These are phyloP conservation scores for Ornithoptera priamus DNA, from an alignment of 2,888 invertebrate genomes.

Conservation along the genomic window DNA sequence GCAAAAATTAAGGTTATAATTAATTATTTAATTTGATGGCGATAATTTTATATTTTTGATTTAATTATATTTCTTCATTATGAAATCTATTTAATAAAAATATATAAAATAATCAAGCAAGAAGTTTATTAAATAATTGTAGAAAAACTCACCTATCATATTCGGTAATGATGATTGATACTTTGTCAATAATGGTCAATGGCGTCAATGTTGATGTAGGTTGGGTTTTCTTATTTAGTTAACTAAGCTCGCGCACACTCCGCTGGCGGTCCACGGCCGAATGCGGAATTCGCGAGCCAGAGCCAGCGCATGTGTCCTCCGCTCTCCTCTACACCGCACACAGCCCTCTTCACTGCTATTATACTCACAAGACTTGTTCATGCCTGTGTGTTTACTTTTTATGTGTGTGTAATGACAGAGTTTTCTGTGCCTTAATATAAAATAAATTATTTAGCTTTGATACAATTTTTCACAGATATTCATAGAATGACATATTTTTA, in stretches of 20 bases:
- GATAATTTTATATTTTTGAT: background rate
- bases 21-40: background rate
- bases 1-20: background rate
- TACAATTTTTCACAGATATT: slow-evolving; percentile 1
- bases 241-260: slow-evolving; percentile 55
- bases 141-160: slow-evolving; percentile 70
- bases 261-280: slow-evolving; percentile 65
- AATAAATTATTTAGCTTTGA: slow-evolving; percentile 5
- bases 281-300: slow-evolving; percentile 55
- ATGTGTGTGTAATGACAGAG: slow-evolving; percentile 18
- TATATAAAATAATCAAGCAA: background rate
- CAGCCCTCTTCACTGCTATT: slow-evolving; percentile 20
- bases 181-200: slow-evolving; percentile 58
- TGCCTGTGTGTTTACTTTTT: slow-evolving; percentile 18
- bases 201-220: slow-evolving; percentile 76
- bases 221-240: slow-evolving; percentile 58
- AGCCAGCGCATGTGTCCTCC: slow-evolving; percentile 39
- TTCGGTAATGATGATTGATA: slow-evolving; percentile 57
- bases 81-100: no score
- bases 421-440: slow-evolving; percentile 17
- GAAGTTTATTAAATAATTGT: background rate
- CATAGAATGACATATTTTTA: background rate
- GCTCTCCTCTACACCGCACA: slow-evolving; percentile 39
- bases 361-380: slow-evolving; percentile 19
- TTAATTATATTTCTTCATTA: no score